Base-by-base conservation (phyloP, 1,140 invertebrate genomes). In the Mycetomoellerius zeteki region DNA sequence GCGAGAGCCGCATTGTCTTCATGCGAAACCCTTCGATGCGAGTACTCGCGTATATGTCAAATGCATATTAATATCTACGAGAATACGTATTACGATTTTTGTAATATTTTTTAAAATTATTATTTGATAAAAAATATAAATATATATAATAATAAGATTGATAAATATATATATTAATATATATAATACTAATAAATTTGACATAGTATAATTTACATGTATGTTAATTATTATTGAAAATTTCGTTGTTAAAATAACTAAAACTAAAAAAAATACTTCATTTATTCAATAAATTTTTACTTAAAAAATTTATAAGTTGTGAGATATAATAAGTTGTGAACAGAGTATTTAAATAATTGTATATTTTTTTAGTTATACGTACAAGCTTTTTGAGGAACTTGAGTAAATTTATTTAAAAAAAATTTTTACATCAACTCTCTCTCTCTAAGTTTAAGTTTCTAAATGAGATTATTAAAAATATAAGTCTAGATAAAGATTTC, bases 1-100 rank as follows among this genome's bases (percentile, higher is more conserved):
- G 60, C 76, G 71, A 73, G 50, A 47, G 50, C 21, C 21, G 54
- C 50, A 86, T 89, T 89, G 88, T 89, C 86, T 89, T 86, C 54
- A 52, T 52, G 67, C 76, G 33, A 87, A 58, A 69, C 84, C 54
- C 54, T 47, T 33, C 16, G 14, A n/a, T 27, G 67, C 52, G 37
- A 30, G 19, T 16, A 14, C 50, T 43, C 56, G 33, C 27, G 64
- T 50, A n/a, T 50, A n/a, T 54, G 47, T 52, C 60, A 47, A 80
- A 67, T 21, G 33, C 30, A 27, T 64, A 77, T 80, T 67, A 52
- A 69, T 69, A 14, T 24, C 47, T 67, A 19, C n/a, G 43, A 65
- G 43, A 65, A 37, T 37, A 7, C 4, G 0, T 37, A 37, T 37
- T 37, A 37, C 33, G 33, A 33, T 52, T 50, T 21, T 27, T 21